Conservation (phyloP, 2,888 invertebrate genomes). For the Lumbricus terrestris region DNA sequence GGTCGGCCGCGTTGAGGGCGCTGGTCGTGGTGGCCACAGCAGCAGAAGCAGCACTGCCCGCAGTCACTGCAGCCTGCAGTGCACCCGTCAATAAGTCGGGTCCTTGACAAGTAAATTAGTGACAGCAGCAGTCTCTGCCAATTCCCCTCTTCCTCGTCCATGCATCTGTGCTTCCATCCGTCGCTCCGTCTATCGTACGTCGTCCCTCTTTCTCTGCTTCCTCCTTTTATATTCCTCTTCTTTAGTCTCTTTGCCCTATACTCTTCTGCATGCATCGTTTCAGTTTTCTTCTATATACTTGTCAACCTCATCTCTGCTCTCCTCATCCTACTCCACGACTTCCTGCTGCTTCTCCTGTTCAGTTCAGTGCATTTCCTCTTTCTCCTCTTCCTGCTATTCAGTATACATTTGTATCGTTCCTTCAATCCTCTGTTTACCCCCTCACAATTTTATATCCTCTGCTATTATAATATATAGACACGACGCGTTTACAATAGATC, state of each 20-base stretch:
- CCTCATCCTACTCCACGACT: neutral
- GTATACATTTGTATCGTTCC: neutral
- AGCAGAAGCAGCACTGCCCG: neutral
- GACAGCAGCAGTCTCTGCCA: neutral
- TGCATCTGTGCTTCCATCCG: neutral
- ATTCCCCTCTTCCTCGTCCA: neutral
- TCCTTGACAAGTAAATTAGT: conserved; percentile 3
- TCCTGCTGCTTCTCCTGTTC: neutral
- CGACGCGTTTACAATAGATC: too few species aligned
- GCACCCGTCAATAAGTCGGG: neutral
- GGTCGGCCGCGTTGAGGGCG: neutral
- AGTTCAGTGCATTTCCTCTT: neutral
- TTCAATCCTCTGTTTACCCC: neutral
- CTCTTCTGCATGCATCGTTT: neutral
- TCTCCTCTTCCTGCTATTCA: too few species aligned
- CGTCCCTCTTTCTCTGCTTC: neutral
- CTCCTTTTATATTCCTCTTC: neutral
- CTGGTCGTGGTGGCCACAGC: neutral
- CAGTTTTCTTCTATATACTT: neutral
- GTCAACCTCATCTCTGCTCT: neutral
- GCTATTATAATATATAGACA: neutral
- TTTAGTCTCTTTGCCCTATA: neutral
- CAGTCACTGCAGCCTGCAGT: too few species aligned
- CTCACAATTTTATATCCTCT: too few species aligned
- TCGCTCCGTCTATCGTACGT: neutral